Base-by-base conservation (phyloP, 2,113 vertebrate genomes). In the Mellivora capensis region DNA sequence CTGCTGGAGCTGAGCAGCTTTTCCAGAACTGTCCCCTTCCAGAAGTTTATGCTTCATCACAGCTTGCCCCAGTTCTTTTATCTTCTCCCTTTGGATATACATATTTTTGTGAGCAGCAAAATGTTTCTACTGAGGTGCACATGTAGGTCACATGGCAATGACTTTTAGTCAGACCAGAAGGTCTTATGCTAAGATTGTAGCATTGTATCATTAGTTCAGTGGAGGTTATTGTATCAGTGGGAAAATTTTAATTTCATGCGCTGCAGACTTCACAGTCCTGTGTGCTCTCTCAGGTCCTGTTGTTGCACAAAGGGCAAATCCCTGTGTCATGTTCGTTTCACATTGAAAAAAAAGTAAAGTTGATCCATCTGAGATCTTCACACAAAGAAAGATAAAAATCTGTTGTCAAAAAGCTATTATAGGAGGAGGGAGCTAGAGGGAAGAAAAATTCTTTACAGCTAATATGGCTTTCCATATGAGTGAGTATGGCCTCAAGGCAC, bases 201-300 rank as follows among this genome's bases (percentile, higher is more conserved):
- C 94, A 96, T 95, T 97, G 62, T 98, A 98, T 97, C 95, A 90
- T 98, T 97, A 98, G 95, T 98, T 98, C 97, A 97, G 59, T 82
- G 61, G 37, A 57, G 29, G 74, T 91, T 82, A 93, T 98, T 98
- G 96, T 98, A 98, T 98, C 96, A 96, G 2, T 88, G 81, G 97
- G 97, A 98, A 98, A 97, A 98, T 98, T 98, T 99, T 98, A 98
- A 98, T 99, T 98, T 98, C 98, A 98, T 37, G 74, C 97, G 97
- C 97, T 98, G 82, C 5, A 96, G 98, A 98, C 98, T 98, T 98
- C 97, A 97, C 93, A 97, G 91, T 98, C 97, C 98, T 97, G 93
- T 95, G 90, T 98, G 93, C 95, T 83, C 94, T 98, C 96, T 97
- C 97, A 98, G 76, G 81, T 98, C 5, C 17, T 97, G 67, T 98